A percentile compares a stretch with the other conserved stretches of the same genome.
Evolutionary conservation across 2,888 invertebrate species (phyloP).

Genomic region (Leucophenga montana): DNA sequence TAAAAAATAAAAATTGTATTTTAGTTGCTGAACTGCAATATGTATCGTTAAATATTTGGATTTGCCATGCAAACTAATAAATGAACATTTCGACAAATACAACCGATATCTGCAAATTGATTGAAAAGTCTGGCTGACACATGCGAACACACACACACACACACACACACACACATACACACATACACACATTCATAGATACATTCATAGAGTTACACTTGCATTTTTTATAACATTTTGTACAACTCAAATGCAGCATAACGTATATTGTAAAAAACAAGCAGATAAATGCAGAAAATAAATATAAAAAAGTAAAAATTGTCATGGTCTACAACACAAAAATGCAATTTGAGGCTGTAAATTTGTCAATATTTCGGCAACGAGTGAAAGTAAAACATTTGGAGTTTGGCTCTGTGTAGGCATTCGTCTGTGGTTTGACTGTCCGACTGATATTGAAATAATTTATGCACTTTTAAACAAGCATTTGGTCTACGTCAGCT

Average conservation of each 20-base stretch:
- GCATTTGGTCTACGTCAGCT: too few species aligned
- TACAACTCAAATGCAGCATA: constrained; percentile 2
- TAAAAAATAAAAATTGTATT: too few species aligned
- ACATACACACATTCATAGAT: not conserved
- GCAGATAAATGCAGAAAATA: too few species aligned
- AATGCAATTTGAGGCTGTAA: constrained; percentile 18
- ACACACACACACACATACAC: not conserved
- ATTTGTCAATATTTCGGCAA: not conserved
- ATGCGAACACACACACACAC: not conserved
- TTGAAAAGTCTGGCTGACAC: constrained; percentile 2
- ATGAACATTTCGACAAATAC: constrained; percentile 50
- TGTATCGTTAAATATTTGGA: too few species aligned
- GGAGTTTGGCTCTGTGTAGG: not conserved
- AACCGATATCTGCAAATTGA: constrained; percentile 6
- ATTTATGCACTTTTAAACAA: too few species aligned
- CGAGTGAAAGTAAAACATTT: not conserved
- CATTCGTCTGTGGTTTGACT: not conserved
- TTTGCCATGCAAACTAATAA: constrained; percentile 27
- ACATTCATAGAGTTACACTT: not conserved
- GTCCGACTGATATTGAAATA: not conserved
- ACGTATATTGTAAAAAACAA: too few species aligned
- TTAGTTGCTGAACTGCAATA: too few species aligned
- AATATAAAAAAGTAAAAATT: not conserved
- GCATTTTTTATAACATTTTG: not conserved
- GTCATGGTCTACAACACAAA: constrained; percentile 25